These are phyloP conservation scores for Xestia xanthographa DNA, from an alignment of 2,888 invertebrate genomes.

Conservation along the genomic window DNA sequence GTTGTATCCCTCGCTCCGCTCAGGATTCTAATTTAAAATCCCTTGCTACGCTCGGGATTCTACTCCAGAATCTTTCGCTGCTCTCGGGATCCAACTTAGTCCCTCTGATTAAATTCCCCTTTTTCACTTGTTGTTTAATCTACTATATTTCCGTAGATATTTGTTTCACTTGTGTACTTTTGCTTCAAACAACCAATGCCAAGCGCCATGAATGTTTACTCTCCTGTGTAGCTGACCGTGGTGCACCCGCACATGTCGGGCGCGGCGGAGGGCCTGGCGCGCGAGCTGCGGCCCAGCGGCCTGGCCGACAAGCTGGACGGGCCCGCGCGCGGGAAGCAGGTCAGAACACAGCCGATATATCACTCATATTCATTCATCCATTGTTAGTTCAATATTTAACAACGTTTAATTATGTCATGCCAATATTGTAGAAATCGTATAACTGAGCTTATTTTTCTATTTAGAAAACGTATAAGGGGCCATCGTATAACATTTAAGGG, in stretches of 20 bases:
- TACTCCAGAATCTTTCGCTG: too few species aligned
- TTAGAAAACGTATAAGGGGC: not conserved
- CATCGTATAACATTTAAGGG: too few species aligned
- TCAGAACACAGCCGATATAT: slow-evolving; percentile 21
- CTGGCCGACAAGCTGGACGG: slow-evolving; percentile 88
- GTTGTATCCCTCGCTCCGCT: too few species aligned
- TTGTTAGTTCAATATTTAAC: not conserved
- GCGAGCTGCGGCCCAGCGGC: slow-evolving; percentile 89
- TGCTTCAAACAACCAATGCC: not conserved
- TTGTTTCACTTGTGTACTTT: not conserved
- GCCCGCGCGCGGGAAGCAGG: slow-evolving; percentile 81
- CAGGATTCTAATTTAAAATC: too few species aligned
- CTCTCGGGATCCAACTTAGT: too few species aligned
- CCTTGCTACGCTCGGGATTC: too few species aligned
- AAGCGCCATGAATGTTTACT: not conserved
- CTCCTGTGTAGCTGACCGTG: slow-evolving; percentile 95
- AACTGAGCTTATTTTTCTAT: not conserved
- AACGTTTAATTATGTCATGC: not conserved
- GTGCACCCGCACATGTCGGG: slow-evolving; percentile 95
- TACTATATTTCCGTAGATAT: not conserved
- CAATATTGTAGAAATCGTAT: not conserved
- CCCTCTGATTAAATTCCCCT: too few species aligned
- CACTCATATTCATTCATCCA: not conserved
- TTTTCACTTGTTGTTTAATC: too few species aligned
- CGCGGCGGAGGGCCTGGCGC: slow-evolving; percentile 83